Conservation (phyloP, 2,888 invertebrate species). For the Palloptera scutellata region DNA sequence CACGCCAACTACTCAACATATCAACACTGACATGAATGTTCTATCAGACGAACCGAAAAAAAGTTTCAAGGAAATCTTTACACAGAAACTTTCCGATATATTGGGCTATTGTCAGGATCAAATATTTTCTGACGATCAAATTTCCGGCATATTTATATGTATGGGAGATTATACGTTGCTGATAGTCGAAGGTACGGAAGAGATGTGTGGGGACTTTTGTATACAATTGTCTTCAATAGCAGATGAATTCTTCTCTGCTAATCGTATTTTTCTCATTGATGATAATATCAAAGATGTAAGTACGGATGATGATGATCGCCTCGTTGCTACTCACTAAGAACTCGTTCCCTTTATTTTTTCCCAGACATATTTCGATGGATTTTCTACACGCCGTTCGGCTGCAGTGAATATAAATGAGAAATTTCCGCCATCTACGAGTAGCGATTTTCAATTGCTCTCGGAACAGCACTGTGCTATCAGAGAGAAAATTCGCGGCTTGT, state of each 20-base stretch:
- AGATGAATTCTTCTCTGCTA: conserved; percentile 43
- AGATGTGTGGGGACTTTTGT: conserved; percentile 48
- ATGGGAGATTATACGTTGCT: conserved; percentile 52
- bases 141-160: conserved; percentile 49
- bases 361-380: conserved; percentile 47
- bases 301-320: background rate
- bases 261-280: conserved; percentile 51
- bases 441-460: conserved; percentile 51
- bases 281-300: conserved; percentile 49
- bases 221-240: conserved; percentile 35
- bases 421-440: conserved; percentile 53
- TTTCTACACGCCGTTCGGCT: conserved; percentile 44
- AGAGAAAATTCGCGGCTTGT: conserved; percentile 45
- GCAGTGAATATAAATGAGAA: conserved; percentile 52
- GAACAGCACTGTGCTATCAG: conserved; percentile 52
- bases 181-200: conserved; percentile 54
- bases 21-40: background rate
- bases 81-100: too few relatives aligned
- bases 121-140: conserved; percentile 41
- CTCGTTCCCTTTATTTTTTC: conserved; percentile 3
- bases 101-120: too few relatives aligned
- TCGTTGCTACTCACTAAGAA: background rate
- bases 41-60: background rate
- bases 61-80: background rate
- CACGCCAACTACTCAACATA: background rate